These are phyloP conservation scores for Oryzias javanicus DNA, from an alignment of 2,113 vertebrate genomes.

Conservation along the genomic window DNA sequence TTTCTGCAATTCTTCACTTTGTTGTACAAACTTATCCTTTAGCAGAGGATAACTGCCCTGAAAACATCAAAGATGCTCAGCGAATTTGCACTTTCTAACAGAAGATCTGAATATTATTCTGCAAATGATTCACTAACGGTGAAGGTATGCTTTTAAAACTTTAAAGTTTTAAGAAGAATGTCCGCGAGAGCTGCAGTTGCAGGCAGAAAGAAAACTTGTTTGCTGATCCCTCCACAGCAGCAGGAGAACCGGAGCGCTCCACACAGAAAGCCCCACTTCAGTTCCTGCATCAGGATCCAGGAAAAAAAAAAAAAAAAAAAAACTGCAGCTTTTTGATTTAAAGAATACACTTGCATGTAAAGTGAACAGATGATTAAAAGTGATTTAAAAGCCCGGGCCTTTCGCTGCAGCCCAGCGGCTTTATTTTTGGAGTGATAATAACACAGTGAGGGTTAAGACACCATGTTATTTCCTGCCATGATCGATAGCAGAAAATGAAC, in stretches of 20 bases:
- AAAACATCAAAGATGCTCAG: too few relatives aligned
- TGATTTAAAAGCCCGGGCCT: slow-evolving; percentile 36
- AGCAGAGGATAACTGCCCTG: too few relatives aligned
- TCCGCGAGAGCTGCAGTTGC: not conserved
- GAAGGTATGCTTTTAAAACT: too few relatives aligned
- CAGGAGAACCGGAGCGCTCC: slow-evolving; percentile 16
- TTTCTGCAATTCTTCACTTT: too few relatives aligned
- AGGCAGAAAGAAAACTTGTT: not conserved
- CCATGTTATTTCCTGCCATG: slow-evolving; percentile 73
- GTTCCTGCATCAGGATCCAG: slow-evolving; percentile 19
- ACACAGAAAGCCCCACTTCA: slow-evolving; percentile 20
- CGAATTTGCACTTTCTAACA: too few relatives aligned
- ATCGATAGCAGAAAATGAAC: slow-evolving; percentile 74
- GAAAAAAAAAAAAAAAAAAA: slow-evolving; percentile 15
- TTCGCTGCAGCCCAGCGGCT: slow-evolving; percentile 36
- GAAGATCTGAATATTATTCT: too few relatives aligned
- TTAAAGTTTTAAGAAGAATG: too few relatives aligned
- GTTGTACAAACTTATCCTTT: too few relatives aligned
- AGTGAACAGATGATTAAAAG: slow-evolving; percentile 23
- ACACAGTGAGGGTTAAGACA: slow-evolving; percentile 42
- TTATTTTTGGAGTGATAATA: slow-evolving; percentile 77
- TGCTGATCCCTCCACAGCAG: slow-evolving; percentile 18
- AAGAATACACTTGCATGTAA: not conserved
- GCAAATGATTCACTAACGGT: too few relatives aligned
- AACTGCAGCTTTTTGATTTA: slow-evolving; percentile 12